phyloP scores from a whole-genome alignment of 1,140 invertebrate species.

The Drosophila prosaltans region DNA sequence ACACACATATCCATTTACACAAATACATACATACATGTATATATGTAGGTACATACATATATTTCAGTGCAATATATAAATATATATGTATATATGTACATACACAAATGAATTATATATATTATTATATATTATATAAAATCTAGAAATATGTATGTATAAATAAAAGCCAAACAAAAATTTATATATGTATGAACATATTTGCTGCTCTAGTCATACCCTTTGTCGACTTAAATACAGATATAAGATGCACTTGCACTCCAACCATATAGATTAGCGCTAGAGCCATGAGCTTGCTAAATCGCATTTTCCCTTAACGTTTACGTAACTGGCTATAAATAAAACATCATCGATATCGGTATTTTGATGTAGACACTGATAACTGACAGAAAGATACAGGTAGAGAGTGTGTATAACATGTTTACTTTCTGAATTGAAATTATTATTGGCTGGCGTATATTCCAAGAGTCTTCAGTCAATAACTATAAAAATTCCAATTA shows the following conservation, averaged over 20 bases:
- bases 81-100: too few relatives aligned
- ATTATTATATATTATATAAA: too few relatives aligned
- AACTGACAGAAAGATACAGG: background rate
- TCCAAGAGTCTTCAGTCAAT: background rate
- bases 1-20: slow-evolving; percentile 9
- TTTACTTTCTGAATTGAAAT: slow-evolving; percentile 14
- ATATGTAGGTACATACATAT: too few relatives aligned
- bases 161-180: too few relatives aligned
- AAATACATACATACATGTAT: too few relatives aligned
- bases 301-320: slow-evolving; percentile 28
- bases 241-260: too few relatives aligned
- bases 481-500: background rate
- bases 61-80: too few relatives aligned
- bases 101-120: too few relatives aligned
- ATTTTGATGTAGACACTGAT: slow-evolving; percentile 6
- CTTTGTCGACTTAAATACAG: too few relatives aligned
- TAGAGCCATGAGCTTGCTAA: slow-evolving; percentile 13
- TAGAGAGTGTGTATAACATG: background rate
- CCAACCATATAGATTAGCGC: slow-evolving; percentile 7
- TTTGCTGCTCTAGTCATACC: too few relatives aligned
- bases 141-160: too few relatives aligned
- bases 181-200: too few relatives aligned
- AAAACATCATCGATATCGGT: background rate
- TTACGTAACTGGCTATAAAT: slow-evolving; percentile 34
- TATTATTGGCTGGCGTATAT: background rate